Conservation (phyloP, 2,888 invertebrate genomes). For the Xestia c-nigrum region DNA sequence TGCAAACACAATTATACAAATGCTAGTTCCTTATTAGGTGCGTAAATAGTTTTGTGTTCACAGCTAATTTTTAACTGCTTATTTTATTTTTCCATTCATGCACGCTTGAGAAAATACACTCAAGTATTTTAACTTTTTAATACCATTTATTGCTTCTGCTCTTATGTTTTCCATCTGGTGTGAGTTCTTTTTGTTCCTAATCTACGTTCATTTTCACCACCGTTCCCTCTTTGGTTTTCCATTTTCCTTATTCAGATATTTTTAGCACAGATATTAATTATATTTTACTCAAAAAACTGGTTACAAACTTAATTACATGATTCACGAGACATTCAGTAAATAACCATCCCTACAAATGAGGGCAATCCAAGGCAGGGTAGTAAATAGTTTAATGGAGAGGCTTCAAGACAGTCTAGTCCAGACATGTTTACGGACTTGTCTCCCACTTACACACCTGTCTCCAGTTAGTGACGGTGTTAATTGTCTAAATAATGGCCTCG, state of each 20-base stretch:
- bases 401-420: slow-evolving; percentile 62
- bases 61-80: background rate
- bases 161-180: background rate
- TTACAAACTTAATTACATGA: background rate
- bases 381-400: slow-evolving; percentile 75
- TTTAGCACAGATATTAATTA: background rate
- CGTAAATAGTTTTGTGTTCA: slow-evolving; percentile 8
- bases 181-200: background rate
- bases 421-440: slow-evolving; percentile 64
- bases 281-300: background rate
- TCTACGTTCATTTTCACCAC: background rate
- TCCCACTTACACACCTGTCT: slow-evolving; percentile 78
- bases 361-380: slow-evolving; percentile 50
- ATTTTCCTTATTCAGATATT: background rate
- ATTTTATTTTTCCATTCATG: background rate
- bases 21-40: slow-evolving; percentile 10
- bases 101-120: background rate
- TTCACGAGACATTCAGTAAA: slow-evolving; percentile 9
- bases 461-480: slow-evolving; percentile 74
- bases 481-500: slow-evolving; percentile 84
- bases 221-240: background rate
- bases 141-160: background rate
- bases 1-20: slow-evolving; percentile 17
- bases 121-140: background rate
- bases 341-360: slow-evolving; percentile 14